Conservation (phyloP, 2,797 vertebrate species). For the Taeniopygia guttata region DNA sequence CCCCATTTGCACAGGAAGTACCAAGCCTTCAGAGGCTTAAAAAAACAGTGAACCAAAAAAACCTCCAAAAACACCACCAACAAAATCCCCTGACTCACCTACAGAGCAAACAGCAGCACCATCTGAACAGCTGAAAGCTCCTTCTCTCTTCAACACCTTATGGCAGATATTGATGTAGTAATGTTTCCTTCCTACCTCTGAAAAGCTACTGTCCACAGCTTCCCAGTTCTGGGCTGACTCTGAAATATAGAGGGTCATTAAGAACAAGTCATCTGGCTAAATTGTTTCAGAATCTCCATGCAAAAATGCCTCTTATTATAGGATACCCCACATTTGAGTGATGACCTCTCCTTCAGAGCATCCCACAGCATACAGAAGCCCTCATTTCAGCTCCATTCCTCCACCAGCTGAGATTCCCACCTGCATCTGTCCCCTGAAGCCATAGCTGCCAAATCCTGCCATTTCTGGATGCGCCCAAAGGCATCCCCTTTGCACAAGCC, state of each 20-base stretch:
- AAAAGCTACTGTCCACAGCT: constrained; percentile 79
- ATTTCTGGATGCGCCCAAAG: not conserved
- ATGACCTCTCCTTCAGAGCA: not conserved
- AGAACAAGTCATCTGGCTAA: not conserved
- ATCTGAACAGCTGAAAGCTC: constrained; percentile 77
- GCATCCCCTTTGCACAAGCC: not conserved
- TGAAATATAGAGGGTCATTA: not conserved
- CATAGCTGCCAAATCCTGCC: not conserved
- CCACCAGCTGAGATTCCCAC: not conserved
- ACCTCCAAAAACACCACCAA: not conserved
- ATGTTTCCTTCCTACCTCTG: constrained; percentile 63
- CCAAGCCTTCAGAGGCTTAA: not conserved
- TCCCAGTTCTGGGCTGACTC: constrained; percentile 89
- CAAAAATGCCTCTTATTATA: not conserved
- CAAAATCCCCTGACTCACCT: constrained; percentile 76
- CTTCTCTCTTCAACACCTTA: constrained; percentile 79
- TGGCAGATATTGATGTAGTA: constrained; percentile 93
- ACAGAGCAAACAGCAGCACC: constrained; percentile 86
- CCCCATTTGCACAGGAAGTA: not conserved
- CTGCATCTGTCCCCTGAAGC: not conserved
- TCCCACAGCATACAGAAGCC: not conserved
- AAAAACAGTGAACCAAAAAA: not conserved
- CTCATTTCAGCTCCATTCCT: not conserved
- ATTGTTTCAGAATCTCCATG: not conserved
- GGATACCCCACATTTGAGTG: not conserved